Evolutionary conservation across 1,140 invertebrate genomes (phyloP).

Genomic region (Papilio machaon): DNA sequence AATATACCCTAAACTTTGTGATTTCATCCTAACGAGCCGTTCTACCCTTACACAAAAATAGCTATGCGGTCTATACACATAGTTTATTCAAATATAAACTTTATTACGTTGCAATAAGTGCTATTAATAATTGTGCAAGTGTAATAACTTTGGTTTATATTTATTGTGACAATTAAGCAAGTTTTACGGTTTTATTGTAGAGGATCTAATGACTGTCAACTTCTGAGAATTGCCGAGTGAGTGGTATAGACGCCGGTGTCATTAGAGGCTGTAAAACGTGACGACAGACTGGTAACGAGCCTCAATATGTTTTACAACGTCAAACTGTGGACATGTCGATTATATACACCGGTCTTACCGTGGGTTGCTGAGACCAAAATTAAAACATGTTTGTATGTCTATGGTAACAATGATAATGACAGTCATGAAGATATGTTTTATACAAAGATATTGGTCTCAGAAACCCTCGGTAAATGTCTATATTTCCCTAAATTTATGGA

Average conservation of each 20-base stretch:
- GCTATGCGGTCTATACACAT: not conserved
- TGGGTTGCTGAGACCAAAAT: no score
- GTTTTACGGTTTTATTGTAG: conserved; percentile 71
- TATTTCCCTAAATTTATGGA: conserved; percentile 41
- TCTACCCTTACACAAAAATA: conserved; percentile 42
- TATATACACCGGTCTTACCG: not conserved
- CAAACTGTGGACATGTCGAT: conserved; percentile 45
- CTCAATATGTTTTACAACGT: conserved; percentile 61
- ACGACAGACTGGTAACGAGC: conserved; percentile 68
- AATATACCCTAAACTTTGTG: conserved; percentile 48
- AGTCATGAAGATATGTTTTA: no score
- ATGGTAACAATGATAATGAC: no score
- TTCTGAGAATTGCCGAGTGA: conserved; percentile 58
- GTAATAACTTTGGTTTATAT: conserved; percentile 41
- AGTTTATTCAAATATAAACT: conserved; percentile 17
- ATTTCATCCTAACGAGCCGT: conserved; percentile 59
- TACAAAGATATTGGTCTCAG: not conserved
- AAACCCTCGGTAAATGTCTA: conserved; percentile 35
- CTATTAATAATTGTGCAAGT: not conserved
- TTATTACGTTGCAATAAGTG: conserved; percentile 30
- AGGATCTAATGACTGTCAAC: conserved; percentile 61
- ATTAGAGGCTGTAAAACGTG: conserved; percentile 69
- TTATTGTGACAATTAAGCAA: conserved; percentile 71
- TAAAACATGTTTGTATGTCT: no score
- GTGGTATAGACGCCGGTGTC: conserved; percentile 50